Conservation (phyloP, 1,140 invertebrate species). For the Andrena cerasifolii region DNA sequence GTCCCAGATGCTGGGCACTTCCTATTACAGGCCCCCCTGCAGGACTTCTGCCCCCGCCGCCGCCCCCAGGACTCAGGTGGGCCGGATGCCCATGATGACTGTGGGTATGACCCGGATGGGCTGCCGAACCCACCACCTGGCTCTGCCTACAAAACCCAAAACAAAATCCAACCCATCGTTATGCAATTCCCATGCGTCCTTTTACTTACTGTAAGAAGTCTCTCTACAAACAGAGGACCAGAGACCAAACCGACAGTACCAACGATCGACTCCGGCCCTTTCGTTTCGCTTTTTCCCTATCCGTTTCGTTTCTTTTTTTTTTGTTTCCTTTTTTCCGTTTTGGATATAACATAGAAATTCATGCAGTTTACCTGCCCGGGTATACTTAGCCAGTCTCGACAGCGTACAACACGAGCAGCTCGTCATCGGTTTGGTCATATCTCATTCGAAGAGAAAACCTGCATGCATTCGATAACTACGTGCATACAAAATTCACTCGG, state of each 20-base stretch:
- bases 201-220: constrained; percentile 53
- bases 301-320: background rate
- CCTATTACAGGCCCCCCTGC: constrained; percentile 74
- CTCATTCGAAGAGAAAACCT: constrained; percentile 24
- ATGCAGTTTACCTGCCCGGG: constrained; percentile 56
- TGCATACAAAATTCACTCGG: constrained; percentile 34
- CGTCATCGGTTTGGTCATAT: constrained; percentile 38
- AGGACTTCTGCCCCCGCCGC: constrained; percentile 78
- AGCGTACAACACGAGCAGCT: constrained; percentile 21
- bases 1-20: constrained; percentile 79
- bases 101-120: constrained; percentile 78
- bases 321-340: background rate
- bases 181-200: constrained; percentile 55
- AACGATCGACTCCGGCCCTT: constrained; percentile 7
- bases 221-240: constrained; percentile 31
- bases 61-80: constrained; percentile 78
- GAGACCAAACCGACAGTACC: constrained; percentile 48
- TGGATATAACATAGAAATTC: constrained; percentile 18
- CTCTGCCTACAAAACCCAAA: constrained; percentile 79
- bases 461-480: constrained; percentile 17
- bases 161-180: constrained; percentile 66
- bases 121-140: constrained; percentile 79
- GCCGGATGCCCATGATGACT: constrained; percentile 78
- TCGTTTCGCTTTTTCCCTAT: background rate
- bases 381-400: constrained; percentile 24